A percentile compares a stretch with the other conserved stretches of the same genome.
Conservation (phyloP, 2,888 invertebrate genomes). For the Myathropa florea region DNA sequence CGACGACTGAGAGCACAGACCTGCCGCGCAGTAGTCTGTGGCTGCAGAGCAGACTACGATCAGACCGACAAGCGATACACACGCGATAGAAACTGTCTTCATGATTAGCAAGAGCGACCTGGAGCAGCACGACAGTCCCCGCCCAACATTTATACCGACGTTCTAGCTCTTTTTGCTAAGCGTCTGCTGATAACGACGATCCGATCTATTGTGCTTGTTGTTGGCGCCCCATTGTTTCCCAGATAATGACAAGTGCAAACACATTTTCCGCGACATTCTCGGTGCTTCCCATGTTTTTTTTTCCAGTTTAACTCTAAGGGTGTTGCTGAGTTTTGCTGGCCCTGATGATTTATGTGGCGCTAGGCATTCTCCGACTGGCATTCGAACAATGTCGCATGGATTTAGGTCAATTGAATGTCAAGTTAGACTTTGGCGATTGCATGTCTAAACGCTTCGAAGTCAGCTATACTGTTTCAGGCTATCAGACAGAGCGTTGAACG, state of each 20-base stretch:
- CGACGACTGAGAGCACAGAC: neutral
- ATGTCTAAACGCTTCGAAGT: no score
- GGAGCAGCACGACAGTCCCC: neutral
- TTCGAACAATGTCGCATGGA: no score
- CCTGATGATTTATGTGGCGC: neutral
- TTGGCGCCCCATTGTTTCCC: neutral
- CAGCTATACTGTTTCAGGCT: no score
- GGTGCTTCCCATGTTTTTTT: no score
- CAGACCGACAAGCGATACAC: neutral
- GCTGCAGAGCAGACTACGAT: neutral
- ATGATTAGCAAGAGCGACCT: neutral
- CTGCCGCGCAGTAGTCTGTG: slow-evolving; percentile 15
- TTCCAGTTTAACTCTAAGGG: no score
- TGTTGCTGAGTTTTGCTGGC: neutral
- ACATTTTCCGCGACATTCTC: neutral
- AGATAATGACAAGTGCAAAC: neutral
- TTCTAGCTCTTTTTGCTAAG: neutral
- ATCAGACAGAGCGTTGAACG: no score
- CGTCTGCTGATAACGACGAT: neutral
- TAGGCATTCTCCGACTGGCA: no score
- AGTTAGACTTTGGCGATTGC: no score
- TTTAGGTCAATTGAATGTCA: no score
- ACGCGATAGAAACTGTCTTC: neutral
- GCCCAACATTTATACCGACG: neutral
- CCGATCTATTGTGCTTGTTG: neutral